Conservation (phyloP, 2,113 vertebrate genomes). For the Oryzias curvinotus region DNA sequence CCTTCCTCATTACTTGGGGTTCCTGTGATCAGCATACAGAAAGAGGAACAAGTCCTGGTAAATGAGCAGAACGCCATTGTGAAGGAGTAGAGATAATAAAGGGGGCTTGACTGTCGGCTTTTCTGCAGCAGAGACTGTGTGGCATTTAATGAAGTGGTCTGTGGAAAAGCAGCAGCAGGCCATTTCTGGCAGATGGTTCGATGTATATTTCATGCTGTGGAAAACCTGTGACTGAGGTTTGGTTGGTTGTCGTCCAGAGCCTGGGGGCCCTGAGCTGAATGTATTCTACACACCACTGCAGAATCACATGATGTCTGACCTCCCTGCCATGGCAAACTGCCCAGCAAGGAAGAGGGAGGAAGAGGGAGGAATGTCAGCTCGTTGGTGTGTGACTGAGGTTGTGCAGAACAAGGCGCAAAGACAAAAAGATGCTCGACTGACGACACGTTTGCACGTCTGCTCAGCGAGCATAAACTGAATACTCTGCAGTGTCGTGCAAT, state of each 20-base stretch:
- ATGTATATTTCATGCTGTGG: slow-evolving; percentile 73
- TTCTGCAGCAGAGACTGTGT: slow-evolving; percentile 33
- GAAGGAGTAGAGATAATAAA: slow-evolving; percentile 41
- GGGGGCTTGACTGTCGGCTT: slow-evolving; percentile 31
- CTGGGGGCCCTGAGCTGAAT: slow-evolving; percentile 67
- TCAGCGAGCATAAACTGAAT: slow-evolving; percentile 55
- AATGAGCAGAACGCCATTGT: slow-evolving; percentile 33
- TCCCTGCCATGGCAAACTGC: slow-evolving; percentile 73
- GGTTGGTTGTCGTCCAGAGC: slow-evolving; percentile 67
- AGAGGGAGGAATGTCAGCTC: slow-evolving; percentile 52
- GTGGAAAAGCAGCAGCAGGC: slow-evolving; percentile 46
- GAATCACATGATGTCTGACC: slow-evolving; percentile 79
- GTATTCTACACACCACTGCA: slow-evolving; percentile 75
- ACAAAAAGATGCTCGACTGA: slow-evolving; percentile 20
- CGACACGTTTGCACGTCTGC: slow-evolving; percentile 25
- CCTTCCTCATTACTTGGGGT: slow-evolving; percentile 36
- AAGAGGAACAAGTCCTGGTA: slow-evolving; percentile 34
- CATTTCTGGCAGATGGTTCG: slow-evolving; percentile 63
- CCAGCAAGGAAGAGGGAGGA: slow-evolving; percentile 63
- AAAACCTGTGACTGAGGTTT: slow-evolving; percentile 71
- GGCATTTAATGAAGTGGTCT: slow-evolving; percentile 55
- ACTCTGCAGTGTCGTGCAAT: slow-evolving; percentile 35
- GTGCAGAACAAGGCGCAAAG: slow-evolving; percentile 24
- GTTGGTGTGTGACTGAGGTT: slow-evolving; percentile 40
- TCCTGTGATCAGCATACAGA: slow-evolving; percentile 45